Evolutionary conservation across 2,797 vertebrate genomes (phyloP).

Genomic region (Florisuga fusca): DNA sequence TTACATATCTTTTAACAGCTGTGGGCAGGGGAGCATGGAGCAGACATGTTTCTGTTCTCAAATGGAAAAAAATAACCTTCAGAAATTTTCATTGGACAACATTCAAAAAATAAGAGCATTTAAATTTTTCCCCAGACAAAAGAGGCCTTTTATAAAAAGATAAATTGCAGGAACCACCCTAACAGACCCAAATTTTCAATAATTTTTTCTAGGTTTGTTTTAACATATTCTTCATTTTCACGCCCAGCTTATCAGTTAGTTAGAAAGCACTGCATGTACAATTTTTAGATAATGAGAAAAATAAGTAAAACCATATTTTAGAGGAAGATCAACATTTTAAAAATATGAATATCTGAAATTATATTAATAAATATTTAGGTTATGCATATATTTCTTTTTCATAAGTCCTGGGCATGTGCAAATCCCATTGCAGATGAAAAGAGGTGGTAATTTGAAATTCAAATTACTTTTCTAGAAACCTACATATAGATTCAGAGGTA

Average conservation of each 20-base stretch:
- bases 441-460: background rate
- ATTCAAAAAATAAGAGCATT: constrained; percentile 31
- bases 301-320: background rate
- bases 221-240: background rate
- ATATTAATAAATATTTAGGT: background rate
- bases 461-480: constrained; percentile 11
- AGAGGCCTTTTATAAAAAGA: constrained; percentile 10
- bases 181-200: background rate
- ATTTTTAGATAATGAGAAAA: background rate
- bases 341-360: background rate
- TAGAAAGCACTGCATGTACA: background rate
- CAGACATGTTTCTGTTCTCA: constrained; percentile 49
- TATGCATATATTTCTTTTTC: background rate
- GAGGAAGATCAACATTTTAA: background rate
- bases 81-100: constrained; percentile 65
- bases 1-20: constrained; percentile 71
- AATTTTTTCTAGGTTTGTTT: background rate
- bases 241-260: background rate
- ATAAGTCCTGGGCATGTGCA: background rate
- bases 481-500: background rate
- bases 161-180: background rate
- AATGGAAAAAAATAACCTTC: constrained; percentile 45
- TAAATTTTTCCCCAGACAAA: constrained; percentile 9
- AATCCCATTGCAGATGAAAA: background rate
- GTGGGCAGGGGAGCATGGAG: constrained; percentile 54